These are phyloP conservation scores for Scolopax rusticola DNA, from an alignment of 2,797 vertebrate species.

Conservation along the genomic window DNA sequence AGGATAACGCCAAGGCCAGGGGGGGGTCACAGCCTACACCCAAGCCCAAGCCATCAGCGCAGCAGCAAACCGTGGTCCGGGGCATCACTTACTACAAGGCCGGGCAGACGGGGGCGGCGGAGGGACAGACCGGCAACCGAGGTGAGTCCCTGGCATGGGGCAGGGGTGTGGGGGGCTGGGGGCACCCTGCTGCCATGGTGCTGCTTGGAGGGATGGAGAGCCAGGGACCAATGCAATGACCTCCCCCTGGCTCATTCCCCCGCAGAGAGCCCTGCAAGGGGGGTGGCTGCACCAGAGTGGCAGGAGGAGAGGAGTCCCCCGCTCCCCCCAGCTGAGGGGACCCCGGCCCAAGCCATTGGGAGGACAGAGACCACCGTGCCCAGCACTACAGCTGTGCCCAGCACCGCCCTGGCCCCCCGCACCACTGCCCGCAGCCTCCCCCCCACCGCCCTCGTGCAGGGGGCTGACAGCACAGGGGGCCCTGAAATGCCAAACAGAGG, in stretches of 20 bases:
- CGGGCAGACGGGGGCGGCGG: constrained; percentile 72
- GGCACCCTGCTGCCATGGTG: background rate
- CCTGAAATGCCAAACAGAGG: constrained; percentile 80
- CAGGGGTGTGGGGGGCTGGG: background rate
- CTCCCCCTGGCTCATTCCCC: fast-evolving
- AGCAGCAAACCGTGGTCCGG: constrained; percentile 89
- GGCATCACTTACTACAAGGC: constrained; percentile 98
- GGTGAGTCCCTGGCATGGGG: constrained; percentile 67
- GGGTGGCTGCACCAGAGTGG: constrained; percentile 65
- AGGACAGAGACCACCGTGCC: background rate
- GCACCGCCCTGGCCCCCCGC: background rate
- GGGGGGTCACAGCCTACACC: constrained; percentile 77
- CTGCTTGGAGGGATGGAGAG: fast-evolving
- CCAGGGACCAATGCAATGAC: fast-evolving
- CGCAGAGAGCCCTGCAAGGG: background rate
- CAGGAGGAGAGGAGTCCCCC: constrained; percentile 59
- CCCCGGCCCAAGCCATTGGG: background rate
- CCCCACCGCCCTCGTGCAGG: constrained; percentile 73
- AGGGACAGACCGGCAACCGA: constrained; percentile 70
- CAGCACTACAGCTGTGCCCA: background rate
- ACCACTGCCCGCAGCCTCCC: constrained; percentile 56
- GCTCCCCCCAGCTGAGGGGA: constrained; percentile 43
- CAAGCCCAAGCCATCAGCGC: constrained; percentile 82
- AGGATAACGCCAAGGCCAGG: constrained; percentile 80
- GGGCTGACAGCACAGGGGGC: constrained; percentile 75